A percentile compares a stretch with the other conserved stretches of the same genome.
These are phyloP conservation scores for Trissolcus japonicus DNA, from an alignment of 2,888 invertebrate species.

Conservation along the genomic window DNA sequence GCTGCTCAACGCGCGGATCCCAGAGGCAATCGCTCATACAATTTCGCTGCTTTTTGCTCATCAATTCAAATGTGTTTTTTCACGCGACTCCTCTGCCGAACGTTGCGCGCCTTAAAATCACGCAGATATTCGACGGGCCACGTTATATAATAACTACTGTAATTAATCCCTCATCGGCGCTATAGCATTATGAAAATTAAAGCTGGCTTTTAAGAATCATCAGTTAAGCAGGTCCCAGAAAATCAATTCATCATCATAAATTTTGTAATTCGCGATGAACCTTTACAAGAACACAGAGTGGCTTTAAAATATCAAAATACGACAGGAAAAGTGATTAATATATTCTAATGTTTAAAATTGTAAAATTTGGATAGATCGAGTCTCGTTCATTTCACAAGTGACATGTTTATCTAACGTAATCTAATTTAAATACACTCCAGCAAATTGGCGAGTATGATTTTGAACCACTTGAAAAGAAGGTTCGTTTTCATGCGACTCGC, in stretches of 20 bases:
- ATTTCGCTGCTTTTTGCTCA: slow-evolving; percentile 70
- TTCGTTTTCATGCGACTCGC: not conserved
- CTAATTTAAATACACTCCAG: too few relatives aligned
- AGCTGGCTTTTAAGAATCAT: slow-evolving; percentile 17
- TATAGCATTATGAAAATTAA: slow-evolving; percentile 32
- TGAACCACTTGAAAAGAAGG: not conserved
- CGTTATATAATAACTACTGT: slow-evolving; percentile 26
- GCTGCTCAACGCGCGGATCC: slow-evolving; percentile 60
- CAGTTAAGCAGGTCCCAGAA: slow-evolving; percentile 16
- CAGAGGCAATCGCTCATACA: slow-evolving; percentile 64
- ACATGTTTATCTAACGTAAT: too few relatives aligned
- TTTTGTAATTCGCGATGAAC: not conserved
- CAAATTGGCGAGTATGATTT: too few relatives aligned
- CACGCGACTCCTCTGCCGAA: slow-evolving; percentile 4
- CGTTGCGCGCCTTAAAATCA: slow-evolving; percentile 22
- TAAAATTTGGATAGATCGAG: too few relatives aligned
- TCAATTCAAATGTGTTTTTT: slow-evolving; percentile 64
- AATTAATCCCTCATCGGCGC: slow-evolving; percentile 27
- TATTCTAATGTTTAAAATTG: too few relatives aligned
- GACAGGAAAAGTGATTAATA: not conserved
- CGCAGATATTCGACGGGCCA: slow-evolving; percentile 21
- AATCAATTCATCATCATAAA: slow-evolving; percentile 8
- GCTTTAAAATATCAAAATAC: too few relatives aligned
- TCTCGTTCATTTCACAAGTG: too few relatives aligned
- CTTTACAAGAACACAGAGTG: too few relatives aligned